Base-by-base conservation (phyloP, 2,888 invertebrate genomes). In the Myopa tessellatipennis region DNA sequence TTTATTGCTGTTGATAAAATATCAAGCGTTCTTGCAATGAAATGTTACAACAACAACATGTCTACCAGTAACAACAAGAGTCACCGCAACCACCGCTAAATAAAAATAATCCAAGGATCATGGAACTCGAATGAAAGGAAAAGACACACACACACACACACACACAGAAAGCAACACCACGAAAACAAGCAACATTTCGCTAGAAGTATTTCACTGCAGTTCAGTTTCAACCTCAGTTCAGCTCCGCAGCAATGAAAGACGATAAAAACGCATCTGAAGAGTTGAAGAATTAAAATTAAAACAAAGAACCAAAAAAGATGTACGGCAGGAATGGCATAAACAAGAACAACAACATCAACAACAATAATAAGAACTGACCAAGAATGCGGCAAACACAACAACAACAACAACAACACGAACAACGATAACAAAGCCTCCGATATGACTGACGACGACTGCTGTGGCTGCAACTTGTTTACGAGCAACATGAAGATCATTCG, bases 1-100 rank as follows among this genome's bases (percentile, higher is more conserved):
- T 85, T 85, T 85, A 85, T 85, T 85, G 84, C 84, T 83, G 81
- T 81, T 84, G 85, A 85, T 85, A 85, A 70, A 85, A 85, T 84
- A 85, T 85, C 84, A 85, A 83, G 86, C 86, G 85, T 84, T 75
- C 75, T 60, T 55, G 52, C 65, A 18, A 61, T 61, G 82, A 85
- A 82, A 61, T 38, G 73, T 14, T 58, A 72, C 40, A 18, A 61
- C 7, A 61, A 61, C 71, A 58, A 34, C 70, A 55, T 52, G 3
- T 36, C 50, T 26, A 71, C 34, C 70, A 34, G 55, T 14, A 58
- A 60, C 60, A 36, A 69, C 50, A 69, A 16, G 6, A 50, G 18
- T 36, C 36, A n/a, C 74, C 60, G 18, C 60, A 76, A 76, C 63
- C 50, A 65, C 74, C 60, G 18, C 60, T 71, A 76, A 63, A 38